These are phyloP conservation scores for Zophobas morio DNA, from an alignment of 1,140 invertebrate genomes.

Conservation along the genomic window DNA sequence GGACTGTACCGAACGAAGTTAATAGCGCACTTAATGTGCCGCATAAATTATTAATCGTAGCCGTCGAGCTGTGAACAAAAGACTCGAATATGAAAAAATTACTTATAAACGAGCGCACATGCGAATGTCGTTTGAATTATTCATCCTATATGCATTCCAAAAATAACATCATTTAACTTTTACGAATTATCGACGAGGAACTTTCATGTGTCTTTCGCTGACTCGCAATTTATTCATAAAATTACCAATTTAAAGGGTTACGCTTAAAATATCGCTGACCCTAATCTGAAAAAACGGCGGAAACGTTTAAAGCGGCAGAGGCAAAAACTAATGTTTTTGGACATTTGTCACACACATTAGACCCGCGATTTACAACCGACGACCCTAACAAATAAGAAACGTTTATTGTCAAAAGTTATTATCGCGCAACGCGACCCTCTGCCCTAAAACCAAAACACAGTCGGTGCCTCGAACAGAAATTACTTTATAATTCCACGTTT, in stretches of 20 bases:
- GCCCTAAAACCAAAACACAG: neutral
- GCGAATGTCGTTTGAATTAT: constrained; percentile 1
- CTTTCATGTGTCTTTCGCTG: neutral
- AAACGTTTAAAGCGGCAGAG: constrained; percentile 2
- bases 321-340: neutral
- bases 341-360: constrained; percentile 14
- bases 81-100: neutral
- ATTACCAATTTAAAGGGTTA: constrained; percentile 1
- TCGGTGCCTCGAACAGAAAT: too few species aligned
- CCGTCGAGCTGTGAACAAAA: neutral
- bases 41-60: constrained; percentile 18
- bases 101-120: neutral
- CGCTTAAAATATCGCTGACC: neutral
- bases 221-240: neutral
- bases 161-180: neutral
- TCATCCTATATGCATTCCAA: neutral
- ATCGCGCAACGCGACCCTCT: neutral
- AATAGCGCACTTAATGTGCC: constrained; percentile 1
- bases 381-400: neutral
- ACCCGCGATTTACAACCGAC: constrained; percentile 8
- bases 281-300: neutral
- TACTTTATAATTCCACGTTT: too few species aligned
- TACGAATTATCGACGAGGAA: neutral
- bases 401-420: constrained; percentile 11
- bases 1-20: neutral